phyloP scores from a whole-genome alignment of 2,113 vertebrate species.

The Formicarius rufipectus region DNA sequence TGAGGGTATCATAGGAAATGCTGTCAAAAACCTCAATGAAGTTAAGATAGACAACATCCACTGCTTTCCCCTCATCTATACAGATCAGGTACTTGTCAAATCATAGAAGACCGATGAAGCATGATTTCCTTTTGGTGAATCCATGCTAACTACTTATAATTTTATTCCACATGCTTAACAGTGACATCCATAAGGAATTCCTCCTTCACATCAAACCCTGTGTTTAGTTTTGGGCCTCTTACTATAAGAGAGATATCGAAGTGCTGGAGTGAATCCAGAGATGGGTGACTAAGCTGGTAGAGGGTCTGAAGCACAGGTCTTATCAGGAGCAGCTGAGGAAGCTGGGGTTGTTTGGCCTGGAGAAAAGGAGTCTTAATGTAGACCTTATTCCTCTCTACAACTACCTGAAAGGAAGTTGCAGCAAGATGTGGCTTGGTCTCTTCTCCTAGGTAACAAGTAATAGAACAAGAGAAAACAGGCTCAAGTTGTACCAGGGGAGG shows the following conservation, averaged over 20 bases:
- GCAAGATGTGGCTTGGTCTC: not conserved
- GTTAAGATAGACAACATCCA: not conserved
- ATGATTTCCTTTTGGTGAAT: not conserved
- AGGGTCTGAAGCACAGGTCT: not conserved
- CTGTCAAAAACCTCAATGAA: not conserved
- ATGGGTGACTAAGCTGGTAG: not conserved
- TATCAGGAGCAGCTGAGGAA: not conserved
- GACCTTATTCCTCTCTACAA: not conserved
- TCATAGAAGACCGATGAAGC: not conserved
- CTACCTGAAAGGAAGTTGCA: not conserved
- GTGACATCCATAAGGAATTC: not conserved
- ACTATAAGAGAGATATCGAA: not conserved
- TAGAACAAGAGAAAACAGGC: not conserved
- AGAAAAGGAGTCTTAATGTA: not conserved
- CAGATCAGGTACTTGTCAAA: not conserved
- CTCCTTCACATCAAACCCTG: not conserved
- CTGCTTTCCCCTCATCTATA: not conserved
- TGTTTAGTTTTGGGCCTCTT: not conserved
- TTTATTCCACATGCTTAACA: not conserved
- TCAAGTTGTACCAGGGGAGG: not conserved
- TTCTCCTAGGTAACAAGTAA: not conserved
- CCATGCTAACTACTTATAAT: not conserved
- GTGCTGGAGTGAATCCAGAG: not conserved
- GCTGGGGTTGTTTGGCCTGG: not conserved
- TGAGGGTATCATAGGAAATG: not conserved